Evolutionary conservation across 2,888 invertebrate species (phyloP).

Genomic region (Chalcosyrphus nemorum): DNA sequence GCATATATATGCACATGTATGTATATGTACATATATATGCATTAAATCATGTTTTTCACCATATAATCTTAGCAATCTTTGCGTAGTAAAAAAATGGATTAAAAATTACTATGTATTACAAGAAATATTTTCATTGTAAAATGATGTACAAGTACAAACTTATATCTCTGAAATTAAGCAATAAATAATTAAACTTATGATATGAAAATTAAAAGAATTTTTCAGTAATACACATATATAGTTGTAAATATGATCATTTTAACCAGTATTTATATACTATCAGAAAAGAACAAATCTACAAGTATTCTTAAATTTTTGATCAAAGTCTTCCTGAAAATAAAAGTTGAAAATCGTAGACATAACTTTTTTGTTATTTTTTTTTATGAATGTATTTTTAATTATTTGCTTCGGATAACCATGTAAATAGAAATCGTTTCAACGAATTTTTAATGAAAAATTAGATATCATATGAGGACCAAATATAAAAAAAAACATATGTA

Average conservation of each 20-base stretch:
- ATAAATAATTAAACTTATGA: constrained; percentile 27
- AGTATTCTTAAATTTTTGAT: constrained; percentile 47
- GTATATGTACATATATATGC: constrained; percentile 11
- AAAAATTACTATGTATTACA: constrained; percentile 15
- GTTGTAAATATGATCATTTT: constrained; percentile 18
- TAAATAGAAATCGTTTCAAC: neutral
- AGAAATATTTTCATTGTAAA: constrained; percentile 26
- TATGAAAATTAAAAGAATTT: neutral
- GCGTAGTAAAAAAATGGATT: constrained; percentile 22
- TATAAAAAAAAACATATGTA: neutral
- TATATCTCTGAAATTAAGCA: constrained; percentile 46
- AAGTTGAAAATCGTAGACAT: constrained; percentile 3
- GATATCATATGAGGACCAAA: constrained; percentile 23
- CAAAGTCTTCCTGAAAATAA: constrained; percentile 64
- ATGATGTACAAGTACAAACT: constrained; percentile 58
- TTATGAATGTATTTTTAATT: neutral
- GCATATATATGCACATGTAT: constrained; percentile 10
- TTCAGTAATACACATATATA: neutral
- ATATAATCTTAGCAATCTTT: no score
- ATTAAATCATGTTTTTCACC: constrained; percentile 5
- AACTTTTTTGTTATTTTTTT: neutral
- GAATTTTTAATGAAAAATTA: neutral
- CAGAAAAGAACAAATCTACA: constrained; percentile 19
- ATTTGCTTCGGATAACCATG: neutral
- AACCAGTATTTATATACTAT: neutral